A percentile compares a stretch with the other conserved stretches of the same genome.
phyloP scores from a whole-genome alignment of 2,797 vertebrate genomes.

The Tenualosa thibaudeaui region DNA sequence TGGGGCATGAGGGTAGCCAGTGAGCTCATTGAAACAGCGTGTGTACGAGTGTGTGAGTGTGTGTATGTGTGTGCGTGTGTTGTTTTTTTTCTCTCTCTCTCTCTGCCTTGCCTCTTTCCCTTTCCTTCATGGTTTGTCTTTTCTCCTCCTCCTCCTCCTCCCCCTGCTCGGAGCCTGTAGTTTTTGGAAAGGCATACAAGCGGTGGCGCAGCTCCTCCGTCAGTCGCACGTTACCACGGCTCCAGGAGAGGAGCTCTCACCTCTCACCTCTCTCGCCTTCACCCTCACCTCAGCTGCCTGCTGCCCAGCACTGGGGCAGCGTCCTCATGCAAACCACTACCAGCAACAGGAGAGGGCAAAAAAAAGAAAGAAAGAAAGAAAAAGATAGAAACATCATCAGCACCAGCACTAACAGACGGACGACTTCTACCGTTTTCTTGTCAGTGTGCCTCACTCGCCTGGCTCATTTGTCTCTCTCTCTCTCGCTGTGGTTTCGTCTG shows the following conservation, averaged over 20 bases:
- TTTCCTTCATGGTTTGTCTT: conserved; percentile 20
- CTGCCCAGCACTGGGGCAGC: neutral
- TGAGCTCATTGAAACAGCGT: conserved; percentile 97
- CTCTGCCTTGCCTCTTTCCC: neutral
- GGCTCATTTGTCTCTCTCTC: neutral
- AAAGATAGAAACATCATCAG: neutral
- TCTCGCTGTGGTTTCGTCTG: conserved; percentile 29
- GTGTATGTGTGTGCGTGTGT: conserved; percentile 54
- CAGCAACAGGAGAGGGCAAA: neutral
- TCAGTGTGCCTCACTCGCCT: neutral
- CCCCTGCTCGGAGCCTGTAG: conserved; percentile 71
- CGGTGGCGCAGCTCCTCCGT: conserved; percentile 61
- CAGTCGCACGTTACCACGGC: conserved; percentile 61
- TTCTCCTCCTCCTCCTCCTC: conserved; percentile 63
- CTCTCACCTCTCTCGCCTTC: conserved; percentile 20
- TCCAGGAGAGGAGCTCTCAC: conserved; percentile 57
- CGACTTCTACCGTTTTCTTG: neutral
- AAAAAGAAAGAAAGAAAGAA: neutral
- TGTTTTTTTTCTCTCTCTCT: conserved; percentile 61
- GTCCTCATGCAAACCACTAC: neutral
- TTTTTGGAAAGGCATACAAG: conserved; percentile 88
- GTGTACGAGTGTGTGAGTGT: neutral
- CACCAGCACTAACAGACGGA: neutral
- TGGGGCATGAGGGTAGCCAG: conserved; percentile 87
- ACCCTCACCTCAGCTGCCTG: neutral